Conservation (phyloP, 2,113 vertebrate genomes). For the Puffinus mauretanicus region DNA sequence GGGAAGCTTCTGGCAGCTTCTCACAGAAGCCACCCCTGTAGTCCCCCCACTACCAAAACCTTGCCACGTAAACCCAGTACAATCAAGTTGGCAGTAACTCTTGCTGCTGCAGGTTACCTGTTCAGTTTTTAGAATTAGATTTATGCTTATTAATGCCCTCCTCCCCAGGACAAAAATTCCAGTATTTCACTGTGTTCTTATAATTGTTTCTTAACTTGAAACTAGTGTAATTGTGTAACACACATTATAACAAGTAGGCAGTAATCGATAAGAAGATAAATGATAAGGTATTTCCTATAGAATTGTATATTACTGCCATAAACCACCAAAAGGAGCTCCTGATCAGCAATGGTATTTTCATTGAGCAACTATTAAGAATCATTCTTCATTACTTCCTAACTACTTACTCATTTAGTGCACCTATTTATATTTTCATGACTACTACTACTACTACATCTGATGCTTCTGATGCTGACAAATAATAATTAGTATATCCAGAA, state of each 20-base stretch:
- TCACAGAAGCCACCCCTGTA: not conserved
- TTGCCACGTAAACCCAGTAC: accelerated
- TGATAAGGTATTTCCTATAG: not conserved
- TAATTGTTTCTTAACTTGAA: not conserved
- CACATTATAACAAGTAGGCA: not conserved
- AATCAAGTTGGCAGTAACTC: not conserved
- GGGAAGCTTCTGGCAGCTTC: not conserved
- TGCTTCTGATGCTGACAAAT: not conserved
- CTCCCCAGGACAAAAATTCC: not conserved
- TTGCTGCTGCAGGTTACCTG: not conserved
- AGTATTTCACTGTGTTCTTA: not conserved
- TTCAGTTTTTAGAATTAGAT: not conserved
- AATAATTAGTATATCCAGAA: constrained; percentile 3
- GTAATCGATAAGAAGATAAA: not conserved
- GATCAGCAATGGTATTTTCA: not conserved
- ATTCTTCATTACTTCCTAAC: not conserved
- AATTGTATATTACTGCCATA: not conserved
- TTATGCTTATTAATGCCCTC: not conserved
- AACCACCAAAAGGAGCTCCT: constrained; percentile 9
- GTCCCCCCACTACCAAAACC: accelerated
- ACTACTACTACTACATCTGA: not conserved
- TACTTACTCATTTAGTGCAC: not conserved
- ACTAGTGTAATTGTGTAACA: not conserved
- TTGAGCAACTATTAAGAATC: not conserved
- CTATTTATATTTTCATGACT: not conserved